Evolutionary conservation across 2,113 vertebrate species (phyloP).

Genomic region (Xenopus borealis): DNA sequence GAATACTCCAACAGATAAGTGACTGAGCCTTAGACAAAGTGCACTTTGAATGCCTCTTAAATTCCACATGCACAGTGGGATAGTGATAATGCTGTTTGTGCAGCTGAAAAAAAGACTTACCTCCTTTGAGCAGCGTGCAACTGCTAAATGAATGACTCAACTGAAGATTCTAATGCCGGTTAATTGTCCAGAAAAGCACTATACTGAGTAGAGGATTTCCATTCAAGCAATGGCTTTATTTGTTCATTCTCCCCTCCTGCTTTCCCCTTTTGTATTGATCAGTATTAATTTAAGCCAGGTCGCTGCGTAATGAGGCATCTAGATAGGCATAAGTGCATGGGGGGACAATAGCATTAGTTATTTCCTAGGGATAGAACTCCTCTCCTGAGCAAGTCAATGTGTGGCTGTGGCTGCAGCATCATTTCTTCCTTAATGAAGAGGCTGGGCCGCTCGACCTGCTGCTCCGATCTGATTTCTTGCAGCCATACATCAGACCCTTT

Average conservation of each 20-base stretch:
- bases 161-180: conserved; percentile 44
- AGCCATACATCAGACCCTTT: conserved; percentile 91
- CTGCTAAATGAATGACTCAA: not conserved
- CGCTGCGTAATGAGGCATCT: conserved; percentile 72
- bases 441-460: conserved; percentile 92
- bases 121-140: conserved; percentile 27
- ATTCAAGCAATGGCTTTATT: not conserved
- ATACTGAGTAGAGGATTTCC: not conserved
- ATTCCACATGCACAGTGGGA: conserved; percentile 21
- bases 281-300: conserved; percentile 60
- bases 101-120: conserved; percentile 45
- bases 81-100: not conserved
- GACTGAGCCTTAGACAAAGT: no score
- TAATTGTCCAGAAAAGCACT: conserved; percentile 15
- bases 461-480: conserved; percentile 90
- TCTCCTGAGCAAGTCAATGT: conserved; percentile 91
- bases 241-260: not conserved
- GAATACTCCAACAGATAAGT: conserved; percentile 1
- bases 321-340: conserved; percentile 58
- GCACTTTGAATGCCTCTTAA: no score
- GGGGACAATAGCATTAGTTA: conserved; percentile 58
- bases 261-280: conserved; percentile 51
- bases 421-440: conserved; percentile 99
- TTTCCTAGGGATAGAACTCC: conserved; percentile 66
- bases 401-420: conserved; percentile 95